These are phyloP conservation scores for Phrixothrix hirtus DNA, from an alignment of 2,888 invertebrate genomes.

Conservation along the genomic window DNA sequence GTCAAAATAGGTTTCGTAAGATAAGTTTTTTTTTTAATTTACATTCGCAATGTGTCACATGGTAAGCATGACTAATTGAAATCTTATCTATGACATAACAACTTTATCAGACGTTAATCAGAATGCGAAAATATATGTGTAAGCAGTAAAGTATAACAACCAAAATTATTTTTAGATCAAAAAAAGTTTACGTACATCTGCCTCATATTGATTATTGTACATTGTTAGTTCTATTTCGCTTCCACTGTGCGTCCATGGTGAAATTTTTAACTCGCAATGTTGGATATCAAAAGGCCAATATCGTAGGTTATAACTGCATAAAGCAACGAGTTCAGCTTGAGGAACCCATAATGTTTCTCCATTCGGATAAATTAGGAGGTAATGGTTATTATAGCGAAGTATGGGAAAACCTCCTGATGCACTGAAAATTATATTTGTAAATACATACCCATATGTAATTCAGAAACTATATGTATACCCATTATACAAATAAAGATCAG, in stretches of 20 bases:
- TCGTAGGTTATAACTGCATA: slow-evolving; percentile 67
- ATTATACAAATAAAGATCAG: slow-evolving; percentile 74
- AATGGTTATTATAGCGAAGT: slow-evolving; percentile 62
- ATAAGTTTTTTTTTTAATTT: too few species aligned
- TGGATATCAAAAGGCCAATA: slow-evolving; percentile 80
- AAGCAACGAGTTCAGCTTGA: slow-evolving; percentile 68
- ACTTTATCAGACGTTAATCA: too few species aligned
- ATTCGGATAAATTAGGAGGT: slow-evolving; percentile 57
- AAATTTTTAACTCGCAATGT: slow-evolving; percentile 67
- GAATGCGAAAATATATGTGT: too few species aligned
- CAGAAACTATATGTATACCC: slow-evolving; percentile 50
- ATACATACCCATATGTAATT: not conserved
- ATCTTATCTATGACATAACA: too few species aligned
- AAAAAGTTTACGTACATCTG: slow-evolving; percentile 3
- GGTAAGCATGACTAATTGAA: too few species aligned
- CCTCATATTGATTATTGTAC: slow-evolving; percentile 1
- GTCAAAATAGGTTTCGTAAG: too few species aligned
- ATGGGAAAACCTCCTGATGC: slow-evolving; percentile 66
- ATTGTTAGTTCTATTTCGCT: slow-evolving; percentile 60
- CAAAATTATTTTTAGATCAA: too few species aligned
- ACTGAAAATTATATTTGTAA: too few species aligned
- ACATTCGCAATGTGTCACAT: too few species aligned
- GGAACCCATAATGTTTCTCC: slow-evolving; percentile 69
- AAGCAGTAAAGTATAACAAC: too few species aligned
- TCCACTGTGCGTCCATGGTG: slow-evolving; percentile 71